Evolutionary conservation across 2,888 invertebrate species (phyloP).

Genomic region (Brachyptera putata): DNA sequence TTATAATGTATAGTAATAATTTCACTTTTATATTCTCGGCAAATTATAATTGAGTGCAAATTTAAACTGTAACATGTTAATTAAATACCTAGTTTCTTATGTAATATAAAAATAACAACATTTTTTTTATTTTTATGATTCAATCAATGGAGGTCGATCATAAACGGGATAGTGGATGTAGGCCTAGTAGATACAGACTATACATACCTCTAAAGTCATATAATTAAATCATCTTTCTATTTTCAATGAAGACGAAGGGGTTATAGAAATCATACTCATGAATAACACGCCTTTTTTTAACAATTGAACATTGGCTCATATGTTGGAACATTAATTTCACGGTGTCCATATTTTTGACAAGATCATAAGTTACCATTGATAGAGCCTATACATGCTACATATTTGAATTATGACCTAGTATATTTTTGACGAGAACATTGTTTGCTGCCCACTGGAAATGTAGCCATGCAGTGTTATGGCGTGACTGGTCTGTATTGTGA

Average conservation of each 20-base stretch:
- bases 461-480: background rate
- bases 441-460: background rate
- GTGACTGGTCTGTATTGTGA: too few species aligned
- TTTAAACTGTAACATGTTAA: background rate
- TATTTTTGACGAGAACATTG: background rate
- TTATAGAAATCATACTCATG: background rate
- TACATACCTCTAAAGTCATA: too few species aligned
- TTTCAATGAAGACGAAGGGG: background rate
- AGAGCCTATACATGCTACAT: background rate
- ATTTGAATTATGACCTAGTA: background rate
- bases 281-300: background rate
- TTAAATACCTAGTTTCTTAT: background rate
- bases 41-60: constrained; percentile 1
- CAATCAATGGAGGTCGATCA: too few species aligned
- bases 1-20: background rate
- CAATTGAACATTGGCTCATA: background rate
- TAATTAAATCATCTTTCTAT: background rate
- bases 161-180: too few species aligned
- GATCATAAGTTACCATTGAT: background rate
- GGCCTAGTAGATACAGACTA: too few species aligned
- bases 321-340: background rate
- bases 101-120: too few species aligned
- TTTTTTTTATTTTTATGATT: too few species aligned
- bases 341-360: background rate
- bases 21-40: background rate